These are phyloP conservation scores for Motacilla tschutschensis DNA, from an alignment of 2,113 vertebrate species.

Conservation along the genomic window DNA sequence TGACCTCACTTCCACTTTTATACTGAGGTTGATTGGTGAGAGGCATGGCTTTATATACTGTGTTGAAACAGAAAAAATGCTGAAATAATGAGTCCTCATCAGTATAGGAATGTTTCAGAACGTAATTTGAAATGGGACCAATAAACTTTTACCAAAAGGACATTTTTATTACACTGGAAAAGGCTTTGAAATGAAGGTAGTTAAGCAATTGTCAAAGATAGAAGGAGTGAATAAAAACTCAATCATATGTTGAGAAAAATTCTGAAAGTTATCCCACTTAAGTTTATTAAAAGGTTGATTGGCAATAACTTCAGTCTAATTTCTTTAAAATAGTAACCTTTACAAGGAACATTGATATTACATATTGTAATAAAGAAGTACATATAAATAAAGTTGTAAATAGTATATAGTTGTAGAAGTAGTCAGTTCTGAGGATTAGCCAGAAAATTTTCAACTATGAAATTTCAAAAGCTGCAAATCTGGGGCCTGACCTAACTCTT, in stretches of 20 bases:
- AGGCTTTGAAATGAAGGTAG: constrained; percentile 48
- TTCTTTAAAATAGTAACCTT: constrained; percentile 63
- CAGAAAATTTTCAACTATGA: constrained; percentile 39
- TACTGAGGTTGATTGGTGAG: constrained; percentile 63
- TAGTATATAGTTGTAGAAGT: constrained; percentile 45
- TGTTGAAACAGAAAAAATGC: constrained; percentile 59
- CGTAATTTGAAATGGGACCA: constrained; percentile 50
- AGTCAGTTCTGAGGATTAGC: constrained; percentile 45
- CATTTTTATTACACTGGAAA: constrained; percentile 53
- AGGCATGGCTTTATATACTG: constrained; percentile 67
- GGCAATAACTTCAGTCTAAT: constrained; percentile 63
- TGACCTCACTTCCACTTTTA: constrained; percentile 67
- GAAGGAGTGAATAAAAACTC: constrained; percentile 27
- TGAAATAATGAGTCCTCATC: constrained; percentile 50
- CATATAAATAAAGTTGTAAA: constrained; percentile 62
- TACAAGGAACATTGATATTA: constrained; percentile 62
- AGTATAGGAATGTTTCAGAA: constrained; percentile 54
- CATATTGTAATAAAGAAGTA: constrained; percentile 66
- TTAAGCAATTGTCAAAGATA: constrained; percentile 21
- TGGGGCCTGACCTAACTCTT: constrained; percentile 21
- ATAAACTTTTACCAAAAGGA: constrained; percentile 58
- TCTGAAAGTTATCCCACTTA: constrained; percentile 49
- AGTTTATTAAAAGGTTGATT: constrained; percentile 60
- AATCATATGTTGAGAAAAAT: constrained; percentile 24
- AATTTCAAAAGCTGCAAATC: constrained; percentile 25